phyloP scores from a whole-genome alignment of 92 coral and sea anemone species.

The Bergia sp. region DNA sequence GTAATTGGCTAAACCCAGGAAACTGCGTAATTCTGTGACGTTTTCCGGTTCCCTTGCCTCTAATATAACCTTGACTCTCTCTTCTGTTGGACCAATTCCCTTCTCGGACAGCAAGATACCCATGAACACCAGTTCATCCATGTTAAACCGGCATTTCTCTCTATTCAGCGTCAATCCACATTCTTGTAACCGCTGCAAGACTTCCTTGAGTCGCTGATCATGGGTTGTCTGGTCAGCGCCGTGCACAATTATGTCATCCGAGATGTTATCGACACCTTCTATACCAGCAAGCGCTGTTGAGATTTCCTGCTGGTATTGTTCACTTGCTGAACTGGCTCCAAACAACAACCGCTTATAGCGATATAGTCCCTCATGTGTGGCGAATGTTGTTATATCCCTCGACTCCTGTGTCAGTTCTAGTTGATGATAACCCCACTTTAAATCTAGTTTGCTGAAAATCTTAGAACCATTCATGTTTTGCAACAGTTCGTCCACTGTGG shows the following conservation, averaged over 20 bases:
- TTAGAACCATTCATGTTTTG: conserved; percentile 47
- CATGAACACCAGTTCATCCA: conserved; percentile 60
- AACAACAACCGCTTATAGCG: conserved; percentile 52
- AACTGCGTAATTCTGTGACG: conserved; percentile 58
- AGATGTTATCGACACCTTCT: conserved; percentile 60
- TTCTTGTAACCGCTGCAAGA: conserved; percentile 49
- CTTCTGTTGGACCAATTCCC: conserved; percentile 69
- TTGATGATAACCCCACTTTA: conserved; percentile 48
- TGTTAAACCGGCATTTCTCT: conserved; percentile 60
- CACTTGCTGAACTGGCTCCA: conserved; percentile 60
- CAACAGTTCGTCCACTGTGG: conserved; percentile 50
- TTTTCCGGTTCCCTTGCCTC: conserved; percentile 63
- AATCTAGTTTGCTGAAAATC: conserved; percentile 47
- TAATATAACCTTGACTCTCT: conserved; percentile 61
- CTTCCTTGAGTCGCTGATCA: conserved; percentile 55
- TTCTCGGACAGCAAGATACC: conserved; percentile 68
- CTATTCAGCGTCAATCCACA: conserved; percentile 59
- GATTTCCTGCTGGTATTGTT: conserved; percentile 66
- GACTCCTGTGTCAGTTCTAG: conserved; percentile 45
- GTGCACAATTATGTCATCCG: conserved; percentile 72
- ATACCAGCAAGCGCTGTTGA: too few species aligned
- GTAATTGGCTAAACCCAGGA: conserved; percentile 65
- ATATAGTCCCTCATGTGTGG: conserved; percentile 36
- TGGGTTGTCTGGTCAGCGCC: conserved; percentile 56
- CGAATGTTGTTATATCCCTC: conserved; percentile 49